Base-by-base conservation (phyloP, 2,888 invertebrate genomes). In the Aspidiotus rigidus region DNA sequence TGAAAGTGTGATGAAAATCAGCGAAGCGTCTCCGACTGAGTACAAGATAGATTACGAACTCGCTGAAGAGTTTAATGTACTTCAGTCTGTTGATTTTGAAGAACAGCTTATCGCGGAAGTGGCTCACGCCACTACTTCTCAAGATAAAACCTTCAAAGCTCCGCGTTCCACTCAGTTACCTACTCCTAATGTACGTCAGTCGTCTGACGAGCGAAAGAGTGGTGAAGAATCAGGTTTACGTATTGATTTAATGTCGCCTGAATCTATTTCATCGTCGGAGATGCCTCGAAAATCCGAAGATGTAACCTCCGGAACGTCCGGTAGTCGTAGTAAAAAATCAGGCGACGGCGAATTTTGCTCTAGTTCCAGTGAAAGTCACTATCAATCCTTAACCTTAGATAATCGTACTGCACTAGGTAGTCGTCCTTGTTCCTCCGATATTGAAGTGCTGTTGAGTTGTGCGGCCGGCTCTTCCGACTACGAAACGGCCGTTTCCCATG, bases 341-440 rank as follows among this genome's bases (percentile, higher is more conserved):
- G 17, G 13, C 39, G 67, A 67, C 17, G 44, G 49, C 39, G 67
- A 67, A 7, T 49, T 40, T 8, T 60, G 60, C 79, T 91, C 91
- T 0, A 92, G 92, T 79, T 92, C 91, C 13, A 91, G 92, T 15
- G 91, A 90, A 75, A 92, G 92, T 76, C 89, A 89, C 74, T 92
- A 92, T 76, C 91, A 90, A 72, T 93, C 93, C 72, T 90, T 90
- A 76, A 92, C 91, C 76, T 86, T 88, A 75, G 53, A 53, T 41
- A 54, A 54, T 7, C 53, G 54, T 15, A 86, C 85, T 3, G n/a
- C 49, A 63, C 86, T 87, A 8, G 82, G 81, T 69, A 88, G 89
- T 75, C 83, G 93, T 74, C 93, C 93, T 0, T 83, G 89, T 71
- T 93, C 93, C 5, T 92, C 93, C 0, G 93, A 93, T 77, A 80